A percentile compares a stretch with the other conserved stretches of the same genome.
Evolutionary conservation across 2,888 invertebrate genomes (phyloP).

Genomic region (Caenorhabditis sp.): DNA sequence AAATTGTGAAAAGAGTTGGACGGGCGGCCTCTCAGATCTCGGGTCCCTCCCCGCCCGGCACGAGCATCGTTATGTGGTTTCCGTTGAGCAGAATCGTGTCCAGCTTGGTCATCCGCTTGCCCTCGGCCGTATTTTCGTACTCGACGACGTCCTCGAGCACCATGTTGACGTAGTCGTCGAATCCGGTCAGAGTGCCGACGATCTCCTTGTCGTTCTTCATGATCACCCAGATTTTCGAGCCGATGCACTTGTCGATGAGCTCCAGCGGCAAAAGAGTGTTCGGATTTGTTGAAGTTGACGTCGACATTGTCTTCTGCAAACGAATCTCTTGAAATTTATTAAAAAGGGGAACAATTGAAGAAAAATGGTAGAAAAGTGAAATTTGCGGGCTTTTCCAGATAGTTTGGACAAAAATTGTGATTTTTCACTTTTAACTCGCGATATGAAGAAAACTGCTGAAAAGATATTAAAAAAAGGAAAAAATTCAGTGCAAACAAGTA

Average conservation of each 20-base stretch:
- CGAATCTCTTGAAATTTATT: background rate
- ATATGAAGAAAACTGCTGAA: no score
- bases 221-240: constrained; percentile 97
- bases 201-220: constrained; percentile 99
- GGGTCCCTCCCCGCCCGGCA: constrained; percentile 78
- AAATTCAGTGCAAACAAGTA: no score
- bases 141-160: constrained; percentile 76
- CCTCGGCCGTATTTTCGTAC: constrained; percentile 93
- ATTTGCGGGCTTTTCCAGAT: no score
- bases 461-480: no score
- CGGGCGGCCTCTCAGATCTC: constrained; percentile 68
- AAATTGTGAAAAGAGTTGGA: background rate
- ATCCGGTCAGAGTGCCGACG: constrained; percentile 92
- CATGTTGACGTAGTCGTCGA: constrained; percentile 79
- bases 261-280: constrained; percentile 83
- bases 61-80: constrained; percentile 95
- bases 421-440: no score
- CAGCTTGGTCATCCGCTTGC: constrained; percentile 86
- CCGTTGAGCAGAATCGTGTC: constrained; percentile 98
- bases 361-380: background rate
- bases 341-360: background rate
- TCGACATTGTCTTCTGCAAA: constrained; percentile 39
- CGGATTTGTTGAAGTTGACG: constrained; percentile 64
- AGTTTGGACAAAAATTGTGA: background rate
- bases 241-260: constrained; percentile 98